Base-by-base conservation (phyloP, 1,140 invertebrate genomes). In the Drosophila biarmipes region DNA sequence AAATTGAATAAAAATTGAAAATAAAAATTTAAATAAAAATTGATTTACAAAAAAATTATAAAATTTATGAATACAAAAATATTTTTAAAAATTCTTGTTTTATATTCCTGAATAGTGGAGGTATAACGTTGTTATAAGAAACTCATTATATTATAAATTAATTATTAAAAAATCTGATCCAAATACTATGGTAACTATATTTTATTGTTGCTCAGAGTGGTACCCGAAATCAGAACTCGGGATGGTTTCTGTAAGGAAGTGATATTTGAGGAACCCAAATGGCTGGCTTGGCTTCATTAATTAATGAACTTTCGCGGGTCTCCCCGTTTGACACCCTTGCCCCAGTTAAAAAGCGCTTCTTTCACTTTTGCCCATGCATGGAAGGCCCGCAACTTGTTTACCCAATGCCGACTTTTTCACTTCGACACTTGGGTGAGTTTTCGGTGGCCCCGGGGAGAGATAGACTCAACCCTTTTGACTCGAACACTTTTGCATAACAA, bases 401-500 rank as follows among this genome's bases (percentile, higher is more conserved):
- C 76, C 61, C 55, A 31, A 63, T 71, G 48, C 43, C 21, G 63
- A 31, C 54, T 45, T 63, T 73, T 62, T 62, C 63, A 66, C 59
- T 77, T 85, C 55, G 56, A 68, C 57, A 72, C 73, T 78, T 76
- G 55, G 49, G 34, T 37, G 42, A 48, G 49, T 54, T 51, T 37
- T n/a, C n/a, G 40, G 40, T 35, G 24, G 69, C 57, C 42, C 57
- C 24, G 24, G 58, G 71, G 58, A 63, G 42, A 40, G 15, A 48
- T 56, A 71, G 38, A 69, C 29, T 53, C 37, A 51, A 80, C 73
- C 55, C 59, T 78, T 59, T 78, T 75, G 62, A 38, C n/a, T 35
- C 34, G 31, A 40, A 17, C 24, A 52, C 72, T 81, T 85, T 73
- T 80, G 73, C 73, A 86, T 80, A 85, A 85, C 77, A 85, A 84